Base-by-base conservation (phyloP, 2,113 vertebrate genomes). In the Empidonax traillii region DNA sequence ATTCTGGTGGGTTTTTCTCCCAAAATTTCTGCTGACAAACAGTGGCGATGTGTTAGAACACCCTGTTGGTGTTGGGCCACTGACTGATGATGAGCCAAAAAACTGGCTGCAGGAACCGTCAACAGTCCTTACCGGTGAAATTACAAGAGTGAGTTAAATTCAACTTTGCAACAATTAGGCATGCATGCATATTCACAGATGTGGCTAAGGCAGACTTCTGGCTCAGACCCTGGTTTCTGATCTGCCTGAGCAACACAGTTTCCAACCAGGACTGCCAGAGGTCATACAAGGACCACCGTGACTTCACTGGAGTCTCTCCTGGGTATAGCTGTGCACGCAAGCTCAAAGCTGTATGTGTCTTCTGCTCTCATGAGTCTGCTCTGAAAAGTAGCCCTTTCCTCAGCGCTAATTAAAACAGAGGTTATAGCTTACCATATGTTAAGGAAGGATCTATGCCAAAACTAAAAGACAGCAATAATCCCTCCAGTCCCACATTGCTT, bases 21-120 rank as follows among this genome's bases (percentile, higher is more conserved):
- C 61, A 24, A 61, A 39, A 81, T 87, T 89, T 95, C 76, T 96
- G 83, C 79, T 92, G 90, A 91, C 75, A 93, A 87, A 80, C n/a
- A 22, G 18, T 63, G 17, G 27, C 0, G 0, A 84, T 0, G 0
- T 82, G 68, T 84, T 43, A 82, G 61, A 90, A 63, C 39, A 56
- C 22, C 18, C 10, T 91, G 59, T 33, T 84, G 79, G 25, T 72
- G 46, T 39, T 81, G 85, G 73, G 44, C 41, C 39, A 13, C 28
- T 59, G 56, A 61, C 68, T 86, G 65, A 56, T 2, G 2, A 41
- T 53, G 22, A 90, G 47, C 46, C 79, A 74, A 67, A 73, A 53
- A 88, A 74, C 8, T 0, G 5, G 31, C 33, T 46, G 35, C 1
- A 1, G 59, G 37, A 79, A 80, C 51, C 1, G 0, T 43, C 69